These are phyloP conservation scores for Gila orcuttii DNA, from an alignment of 2,113 vertebrate genomes.

Conservation along the genomic window DNA sequence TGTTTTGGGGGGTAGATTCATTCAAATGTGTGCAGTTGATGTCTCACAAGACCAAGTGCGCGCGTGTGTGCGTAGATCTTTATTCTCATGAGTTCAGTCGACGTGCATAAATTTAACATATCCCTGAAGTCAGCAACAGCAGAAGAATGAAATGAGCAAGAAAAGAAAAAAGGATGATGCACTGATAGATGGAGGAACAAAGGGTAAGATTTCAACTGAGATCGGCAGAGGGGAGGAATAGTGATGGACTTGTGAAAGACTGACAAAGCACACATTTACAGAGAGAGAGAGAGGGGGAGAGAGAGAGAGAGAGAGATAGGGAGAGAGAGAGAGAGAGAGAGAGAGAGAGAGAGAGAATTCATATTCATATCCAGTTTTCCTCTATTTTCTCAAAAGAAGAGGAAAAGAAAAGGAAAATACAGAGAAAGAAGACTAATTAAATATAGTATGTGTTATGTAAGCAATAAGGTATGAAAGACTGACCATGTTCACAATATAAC, in stretches of 20 bases:
- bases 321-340: neutral
- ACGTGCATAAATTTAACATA: conserved; percentile 54
- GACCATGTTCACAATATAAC: neutral
- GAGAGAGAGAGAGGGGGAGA: neutral
- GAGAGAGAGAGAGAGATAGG: conserved; percentile 22
- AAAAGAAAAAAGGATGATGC: conserved; percentile 21
- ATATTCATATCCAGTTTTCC: conserved; percentile 5
- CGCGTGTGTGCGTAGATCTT: conserved; percentile 30
- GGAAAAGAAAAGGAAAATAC: neutral
- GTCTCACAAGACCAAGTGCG: conserved; percentile 14
- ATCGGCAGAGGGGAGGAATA: conserved; percentile 30
- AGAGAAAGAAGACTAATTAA: neutral
- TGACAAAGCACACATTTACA: conserved; percentile 38
- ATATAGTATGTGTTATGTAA: neutral
- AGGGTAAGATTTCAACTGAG: conserved; percentile 37
- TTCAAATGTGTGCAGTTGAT: conserved; percentile 44
- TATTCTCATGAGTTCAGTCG: conserved; percentile 44
- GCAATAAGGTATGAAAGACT: neutral
- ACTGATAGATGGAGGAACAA: conserved; percentile 40
- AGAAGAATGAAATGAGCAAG: conserved; percentile 23
- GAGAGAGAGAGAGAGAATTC: neutral
- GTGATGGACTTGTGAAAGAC: conserved; percentile 39
- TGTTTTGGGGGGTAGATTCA: conserved; percentile 23
- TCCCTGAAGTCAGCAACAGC: conserved; percentile 54
- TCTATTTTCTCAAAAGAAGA: neutral